Evolutionary conservation across 2,797 vertebrate genomes (phyloP), one percentile per base, ranked within the genome.

Genomic region (Chelmon rostratus): DNA sequence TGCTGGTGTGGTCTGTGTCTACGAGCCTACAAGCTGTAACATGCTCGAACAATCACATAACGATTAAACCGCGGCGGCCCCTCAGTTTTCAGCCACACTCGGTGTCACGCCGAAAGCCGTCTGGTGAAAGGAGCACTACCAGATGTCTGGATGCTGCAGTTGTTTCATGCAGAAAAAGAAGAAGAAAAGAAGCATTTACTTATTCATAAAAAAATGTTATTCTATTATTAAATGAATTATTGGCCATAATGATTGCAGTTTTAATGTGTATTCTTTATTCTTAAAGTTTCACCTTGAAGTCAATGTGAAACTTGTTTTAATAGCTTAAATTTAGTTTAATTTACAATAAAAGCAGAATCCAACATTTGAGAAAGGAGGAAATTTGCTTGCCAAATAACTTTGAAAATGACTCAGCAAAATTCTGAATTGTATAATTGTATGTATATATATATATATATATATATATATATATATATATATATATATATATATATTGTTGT

Each of bases 11-110:
- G 91, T 91, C 89, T 49, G 72, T n/a, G 74, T 80, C 49, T 70
- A 25, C 73, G 69, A 58, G 76, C 52, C 74, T 82, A 84, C 86
- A 83, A 90, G 92, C 89, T 88, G 90, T 69, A 91, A 93, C 93
- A 94, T 86, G 87, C 86, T 88, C 91, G 82, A 94, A 93, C 92
- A 92, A 95, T 95, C 92, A 91, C 82, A 86, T 72, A 88, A 86
- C 73, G 78, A 92, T 90, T 90, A 91, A 88, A 84, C 82, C 44
- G 76, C 52, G 2, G 80, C 59, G 78, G 90, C 86, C 87, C 86
- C 83, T 81, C 81, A 88, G 86, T 92, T 90, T 88, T 81, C 79
- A 78, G 74, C 86, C 84, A 74, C 73, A 73, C 66, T 79, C 1
- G 1, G 86, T 76, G 91, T 89, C 84, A 88, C 67, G 50, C 66